Percentiles rank a stretch among this genome's conserved stretches.
Evolutionary conservation across 1,140 invertebrate genomes (phyloP).

Genomic region (Galleria mellonella): DNA sequence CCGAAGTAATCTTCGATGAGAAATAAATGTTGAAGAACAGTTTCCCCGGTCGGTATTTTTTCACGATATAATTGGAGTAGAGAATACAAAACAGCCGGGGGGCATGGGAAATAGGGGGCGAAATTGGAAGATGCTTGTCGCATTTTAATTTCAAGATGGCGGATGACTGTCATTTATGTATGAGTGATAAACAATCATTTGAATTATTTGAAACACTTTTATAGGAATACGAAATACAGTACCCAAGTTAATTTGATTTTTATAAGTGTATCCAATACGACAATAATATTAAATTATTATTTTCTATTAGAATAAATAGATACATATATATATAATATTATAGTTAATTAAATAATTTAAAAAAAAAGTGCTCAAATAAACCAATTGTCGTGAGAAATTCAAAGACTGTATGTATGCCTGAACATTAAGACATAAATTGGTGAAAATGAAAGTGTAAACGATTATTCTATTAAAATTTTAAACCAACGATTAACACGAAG

Average conservation of each 20-base stretch:
- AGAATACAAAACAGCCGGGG: slow-evolving; percentile 20
- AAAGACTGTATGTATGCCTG: slow-evolving; percentile 7
- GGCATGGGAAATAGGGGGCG: slow-evolving; percentile 10
- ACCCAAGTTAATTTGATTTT: not conserved
- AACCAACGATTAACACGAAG: not conserved
- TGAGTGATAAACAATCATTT: slow-evolving; percentile 6
- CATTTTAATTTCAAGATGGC: slow-evolving; percentile 30
- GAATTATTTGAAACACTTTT: not conserved
- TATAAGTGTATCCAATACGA: too few relatives aligned
- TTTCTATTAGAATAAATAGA: not conserved
- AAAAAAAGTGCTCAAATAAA: not conserved
- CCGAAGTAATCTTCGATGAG: slow-evolving; percentile 10
- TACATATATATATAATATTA: not conserved
- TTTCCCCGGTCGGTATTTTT: slow-evolving; percentile 11
- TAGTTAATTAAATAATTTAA: not conserved
- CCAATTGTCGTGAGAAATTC: not conserved
- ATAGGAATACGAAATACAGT: not conserved
- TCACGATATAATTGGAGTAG: slow-evolving; percentile 24
- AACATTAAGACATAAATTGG: too few relatives aligned
- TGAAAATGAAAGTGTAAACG: not conserved
- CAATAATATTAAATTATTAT: not conserved
- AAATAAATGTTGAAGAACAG: slow-evolving; percentile 9
- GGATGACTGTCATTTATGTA: slow-evolving; percentile 14
- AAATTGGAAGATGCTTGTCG: slow-evolving; percentile 24
- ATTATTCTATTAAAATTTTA: not conserved